A percentile compares a stretch with the other conserved stretches of the same genome.
Conservation (phyloP, 2,797 vertebrate genomes). For the Dermochelys coriacea region DNA sequence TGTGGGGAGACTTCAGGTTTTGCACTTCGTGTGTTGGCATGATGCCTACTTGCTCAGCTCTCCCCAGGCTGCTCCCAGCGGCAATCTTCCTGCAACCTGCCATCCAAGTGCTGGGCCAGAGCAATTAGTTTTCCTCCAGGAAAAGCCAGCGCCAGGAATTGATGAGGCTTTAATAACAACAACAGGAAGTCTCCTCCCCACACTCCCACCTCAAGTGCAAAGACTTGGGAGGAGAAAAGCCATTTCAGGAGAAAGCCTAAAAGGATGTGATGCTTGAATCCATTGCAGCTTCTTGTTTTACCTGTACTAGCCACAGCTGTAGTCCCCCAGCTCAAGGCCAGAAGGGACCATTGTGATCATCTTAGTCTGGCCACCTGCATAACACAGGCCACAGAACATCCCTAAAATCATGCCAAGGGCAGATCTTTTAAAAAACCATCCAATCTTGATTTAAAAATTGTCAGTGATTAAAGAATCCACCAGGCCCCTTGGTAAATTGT, state of each 20-base stretch:
- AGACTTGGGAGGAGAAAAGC: background rate
- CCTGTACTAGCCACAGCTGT: background rate
- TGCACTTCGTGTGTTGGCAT: background rate
- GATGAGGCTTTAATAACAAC: background rate
- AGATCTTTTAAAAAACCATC: background rate
- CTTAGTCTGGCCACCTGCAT: too few relatives aligned
- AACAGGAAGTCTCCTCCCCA: background rate
- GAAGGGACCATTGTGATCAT: background rate
- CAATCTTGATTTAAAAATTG: background rate
- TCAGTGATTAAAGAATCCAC: background rate
- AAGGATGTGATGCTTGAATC: background rate
- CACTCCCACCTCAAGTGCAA: background rate
- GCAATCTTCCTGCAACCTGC: background rate
- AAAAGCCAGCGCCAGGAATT: background rate
- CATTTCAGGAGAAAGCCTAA: background rate
- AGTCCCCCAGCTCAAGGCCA: background rate
- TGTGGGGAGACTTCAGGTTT: background rate
- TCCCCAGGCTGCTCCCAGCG: background rate
- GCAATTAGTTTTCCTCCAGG: background rate
- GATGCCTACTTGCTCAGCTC: background rate
- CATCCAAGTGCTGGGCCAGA: background rate
- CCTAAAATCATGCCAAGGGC: too few relatives aligned
- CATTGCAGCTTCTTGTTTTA: background rate
- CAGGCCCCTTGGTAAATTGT: background rate
- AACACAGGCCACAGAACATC: background rate